phyloP scores from a whole-genome alignment of 2,888 invertebrate species.

The Lucinisca nassula region DNA sequence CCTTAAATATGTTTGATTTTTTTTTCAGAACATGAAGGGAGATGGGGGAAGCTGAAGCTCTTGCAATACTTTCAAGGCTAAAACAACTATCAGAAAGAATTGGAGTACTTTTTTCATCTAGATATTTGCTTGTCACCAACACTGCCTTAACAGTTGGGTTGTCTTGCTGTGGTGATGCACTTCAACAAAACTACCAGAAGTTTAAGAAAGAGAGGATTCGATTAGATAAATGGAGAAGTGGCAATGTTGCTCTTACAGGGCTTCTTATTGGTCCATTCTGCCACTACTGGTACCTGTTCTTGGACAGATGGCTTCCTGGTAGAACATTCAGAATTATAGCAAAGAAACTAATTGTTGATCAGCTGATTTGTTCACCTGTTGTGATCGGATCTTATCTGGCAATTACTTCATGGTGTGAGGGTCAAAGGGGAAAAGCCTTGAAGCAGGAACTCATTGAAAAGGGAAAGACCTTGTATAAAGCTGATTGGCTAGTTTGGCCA shows the following conservation, averaged over 20 bases:
- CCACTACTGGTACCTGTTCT: slow-evolving; percentile 95
- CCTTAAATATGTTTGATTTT: no score
- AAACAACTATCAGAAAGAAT: slow-evolving; percentile 20
- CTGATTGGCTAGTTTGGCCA: slow-evolving; percentile 98
- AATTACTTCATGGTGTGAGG: slow-evolving; percentile 65
- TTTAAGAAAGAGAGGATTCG: slow-evolving; percentile 71
- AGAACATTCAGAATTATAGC: slow-evolving; percentile 89
- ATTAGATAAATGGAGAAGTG: slow-evolving; percentile 90
- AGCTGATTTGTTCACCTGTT: slow-evolving; percentile 94
- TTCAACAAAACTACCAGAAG: slow-evolving; percentile 94
- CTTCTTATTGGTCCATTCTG: slow-evolving; percentile 93
- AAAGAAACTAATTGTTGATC: slow-evolving; percentile 95
- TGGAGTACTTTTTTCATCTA: slow-evolving; percentile 72
- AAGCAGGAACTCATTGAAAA: slow-evolving; percentile 89
- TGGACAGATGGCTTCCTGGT: slow-evolving; percentile 93
- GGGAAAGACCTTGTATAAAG: slow-evolving; percentile 93
- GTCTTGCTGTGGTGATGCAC: slow-evolving; percentile 93
- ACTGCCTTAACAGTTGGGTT: slow-evolving; percentile 93
- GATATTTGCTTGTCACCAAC: slow-evolving; percentile 90
- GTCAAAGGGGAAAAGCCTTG: slow-evolving; percentile 57
- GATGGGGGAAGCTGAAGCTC: neutral
- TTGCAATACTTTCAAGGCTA: neutral
- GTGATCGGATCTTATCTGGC: slow-evolving; percentile 89
- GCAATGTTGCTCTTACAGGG: slow-evolving; percentile 94
- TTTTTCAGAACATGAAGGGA: no score